Base-by-base conservation (phyloP, 1,140 invertebrate genomes). In the Zaprionus gabonicus region DNA sequence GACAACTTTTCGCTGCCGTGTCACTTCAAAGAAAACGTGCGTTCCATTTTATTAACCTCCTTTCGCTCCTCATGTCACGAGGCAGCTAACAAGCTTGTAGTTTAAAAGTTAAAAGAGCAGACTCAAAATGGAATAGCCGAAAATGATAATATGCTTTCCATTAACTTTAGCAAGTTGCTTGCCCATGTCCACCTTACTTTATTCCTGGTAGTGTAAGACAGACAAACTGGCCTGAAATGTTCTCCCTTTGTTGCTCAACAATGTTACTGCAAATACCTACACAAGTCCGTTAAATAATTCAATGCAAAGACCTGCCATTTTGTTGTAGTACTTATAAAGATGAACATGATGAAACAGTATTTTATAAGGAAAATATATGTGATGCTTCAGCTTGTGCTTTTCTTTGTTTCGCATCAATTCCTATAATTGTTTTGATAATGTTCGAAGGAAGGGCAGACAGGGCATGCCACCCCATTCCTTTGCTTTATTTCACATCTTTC, bases 241-340 rank as follows among this genome's bases (percentile, higher is more conserved):
- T 51, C 9, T 41, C 15, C 46, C 46, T 51, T 51, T 51, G 20
- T 23, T 49, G n/a, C 5, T n/a, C 1, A 44, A 66, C 64, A 66
- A 66, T 28, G 36, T 2, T 28, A 12, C 15, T 56, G 5, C 25
- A 38, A 56, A 38, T 38, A 44, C 23, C 38, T 49, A 10, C 9
- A 34, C 9, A 27, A 66, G 60, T 51, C 60, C 46, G 38, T 57
- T 67, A 34, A 67, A 58, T 58, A 34, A 67, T 67, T 58, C 27
- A 67, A 46, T 27, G 12, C 13, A 25, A 57, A 57, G 31, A 34
- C 9, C 31, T 34, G 31, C 31, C 23, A 66, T 66, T 57, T 57
- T 49, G 17, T 12, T 27, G 17, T 27, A 0, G 53, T 55, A 36
- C 31, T n/a, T 25, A 34, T 4, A 34, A 53, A 55, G n/a, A 25